Conservation (phyloP, 1,140 invertebrate species). For the Mercenaria mercenaria region DNA sequence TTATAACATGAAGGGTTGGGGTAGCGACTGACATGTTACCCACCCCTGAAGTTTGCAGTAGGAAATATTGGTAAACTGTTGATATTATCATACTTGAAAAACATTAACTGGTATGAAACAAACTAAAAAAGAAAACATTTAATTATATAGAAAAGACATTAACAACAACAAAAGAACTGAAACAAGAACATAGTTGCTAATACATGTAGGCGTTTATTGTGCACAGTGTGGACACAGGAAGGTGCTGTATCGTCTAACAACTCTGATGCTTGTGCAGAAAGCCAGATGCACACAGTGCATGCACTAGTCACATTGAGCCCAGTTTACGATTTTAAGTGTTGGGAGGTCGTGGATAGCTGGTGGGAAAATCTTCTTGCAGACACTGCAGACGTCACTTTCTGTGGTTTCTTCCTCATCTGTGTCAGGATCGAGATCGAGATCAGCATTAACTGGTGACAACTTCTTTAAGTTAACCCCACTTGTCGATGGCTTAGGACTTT, state of each 20-base stretch:
- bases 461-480: background rate
- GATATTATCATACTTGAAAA: too few species aligned
- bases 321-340: background rate
- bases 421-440: background rate
- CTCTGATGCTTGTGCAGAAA: conserved; percentile 13
- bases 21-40: too few species aligned
- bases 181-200: too few species aligned
- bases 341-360: background rate
- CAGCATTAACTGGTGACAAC: background rate
- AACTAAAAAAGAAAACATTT: too few species aligned
- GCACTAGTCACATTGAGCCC: conserved; percentile 38
- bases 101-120: too few species aligned
- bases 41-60: too few species aligned
- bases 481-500: background rate
- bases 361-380: background rate
- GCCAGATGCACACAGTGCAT: background rate
- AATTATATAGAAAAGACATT: too few species aligned
- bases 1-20: too few species aligned
- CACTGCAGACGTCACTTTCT: conserved; percentile 2
- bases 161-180: too few species aligned
- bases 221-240: conserved; percentile 43
- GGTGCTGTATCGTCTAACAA: background rate
- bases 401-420: background rate
- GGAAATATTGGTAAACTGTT: too few species aligned
- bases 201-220: background rate